A percentile compares a stretch with the other conserved stretches of the same genome.
These are phyloP conservation scores for Akabosia matsudoensis DNA, from an alignment of 1,140 invertebrate species.

Conservation along the genomic window DNA sequence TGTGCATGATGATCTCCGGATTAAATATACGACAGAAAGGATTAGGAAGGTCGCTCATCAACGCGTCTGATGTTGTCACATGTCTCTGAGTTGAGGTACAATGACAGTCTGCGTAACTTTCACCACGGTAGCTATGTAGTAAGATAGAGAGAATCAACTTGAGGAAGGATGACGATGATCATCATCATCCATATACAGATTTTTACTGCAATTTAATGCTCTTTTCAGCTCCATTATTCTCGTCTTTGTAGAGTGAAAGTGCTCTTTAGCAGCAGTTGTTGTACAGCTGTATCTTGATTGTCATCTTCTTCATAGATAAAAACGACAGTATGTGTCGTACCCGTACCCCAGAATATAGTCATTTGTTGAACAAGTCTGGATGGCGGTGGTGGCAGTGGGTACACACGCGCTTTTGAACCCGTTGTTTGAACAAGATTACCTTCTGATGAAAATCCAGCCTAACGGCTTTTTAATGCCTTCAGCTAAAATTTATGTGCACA, in stretches of 20 bases:
- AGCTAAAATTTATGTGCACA: neutral
- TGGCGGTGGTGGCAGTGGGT: neutral
- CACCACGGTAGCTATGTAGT: too few relatives aligned
- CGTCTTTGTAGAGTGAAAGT: neutral
- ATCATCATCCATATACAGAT: neutral
- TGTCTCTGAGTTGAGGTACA: too few relatives aligned
- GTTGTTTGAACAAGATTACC: neutral
- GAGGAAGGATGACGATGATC: neutral
- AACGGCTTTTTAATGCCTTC: conserved; percentile 19
- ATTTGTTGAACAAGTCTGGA: neutral
- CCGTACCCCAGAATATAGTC: neutral
- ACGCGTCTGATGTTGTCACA: neutral
- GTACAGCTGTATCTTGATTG: neutral
- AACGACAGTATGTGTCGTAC: neutral
- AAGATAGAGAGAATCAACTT: too few relatives aligned
- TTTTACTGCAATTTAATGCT: conserved; percentile 21
- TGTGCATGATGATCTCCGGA: neutral
- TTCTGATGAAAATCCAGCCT: neutral
- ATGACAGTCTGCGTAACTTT: too few relatives aligned
- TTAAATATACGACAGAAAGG: neutral
- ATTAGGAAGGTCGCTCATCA: conserved; percentile 24
- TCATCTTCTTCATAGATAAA: neutral
- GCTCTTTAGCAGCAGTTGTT: too few relatives aligned
- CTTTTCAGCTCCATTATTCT: neutral
- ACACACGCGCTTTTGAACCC: neutral